Evolutionary conservation across 2,888 invertebrate genomes (phyloP).

Genomic region (Clitarchus hookeri): DNA sequence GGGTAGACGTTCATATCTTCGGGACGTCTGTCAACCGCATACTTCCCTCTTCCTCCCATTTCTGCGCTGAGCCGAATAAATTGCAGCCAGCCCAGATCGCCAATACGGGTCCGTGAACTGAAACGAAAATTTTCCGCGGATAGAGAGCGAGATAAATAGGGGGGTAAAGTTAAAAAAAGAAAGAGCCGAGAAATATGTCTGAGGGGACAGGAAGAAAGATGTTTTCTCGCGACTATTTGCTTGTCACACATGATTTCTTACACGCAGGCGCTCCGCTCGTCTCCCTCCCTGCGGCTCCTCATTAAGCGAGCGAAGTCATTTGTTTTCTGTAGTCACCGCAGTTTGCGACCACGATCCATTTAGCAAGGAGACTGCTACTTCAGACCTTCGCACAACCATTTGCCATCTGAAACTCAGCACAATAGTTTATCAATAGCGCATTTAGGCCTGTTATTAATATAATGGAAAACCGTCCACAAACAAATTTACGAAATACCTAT

Average conservation of each 20-base stretch:
- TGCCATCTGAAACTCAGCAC: not conserved
- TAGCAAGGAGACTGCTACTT: too few relatives aligned
- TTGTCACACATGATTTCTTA: not conserved
- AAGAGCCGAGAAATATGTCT: not conserved
- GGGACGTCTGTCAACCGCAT: not conserved
- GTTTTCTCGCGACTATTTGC: not conserved
- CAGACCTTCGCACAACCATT: not conserved
- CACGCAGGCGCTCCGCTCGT: not conserved
- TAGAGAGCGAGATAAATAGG: not conserved
- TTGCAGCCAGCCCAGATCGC: constrained; percentile 1
- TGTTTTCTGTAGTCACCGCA: not conserved
- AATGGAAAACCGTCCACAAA: too few relatives aligned
- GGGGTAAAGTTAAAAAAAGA: not conserved
- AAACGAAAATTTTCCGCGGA: constrained; percentile 2
- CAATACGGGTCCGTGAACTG: constrained; percentile 14
- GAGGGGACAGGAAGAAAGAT: not conserved
- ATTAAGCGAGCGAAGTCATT: not conserved
- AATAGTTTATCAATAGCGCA: too few relatives aligned
- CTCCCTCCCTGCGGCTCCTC: not conserved
- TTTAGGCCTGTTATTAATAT: too few relatives aligned
- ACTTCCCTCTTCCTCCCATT: not conserved
- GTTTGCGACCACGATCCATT: not conserved
- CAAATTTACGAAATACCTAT: too few relatives aligned
- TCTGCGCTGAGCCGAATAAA: not conserved
- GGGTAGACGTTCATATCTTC: constrained; percentile 14